These are phyloP conservation scores for Vollenhovia emeryi DNA, from an alignment of 1,140 invertebrate genomes.

Conservation along the genomic window DNA sequence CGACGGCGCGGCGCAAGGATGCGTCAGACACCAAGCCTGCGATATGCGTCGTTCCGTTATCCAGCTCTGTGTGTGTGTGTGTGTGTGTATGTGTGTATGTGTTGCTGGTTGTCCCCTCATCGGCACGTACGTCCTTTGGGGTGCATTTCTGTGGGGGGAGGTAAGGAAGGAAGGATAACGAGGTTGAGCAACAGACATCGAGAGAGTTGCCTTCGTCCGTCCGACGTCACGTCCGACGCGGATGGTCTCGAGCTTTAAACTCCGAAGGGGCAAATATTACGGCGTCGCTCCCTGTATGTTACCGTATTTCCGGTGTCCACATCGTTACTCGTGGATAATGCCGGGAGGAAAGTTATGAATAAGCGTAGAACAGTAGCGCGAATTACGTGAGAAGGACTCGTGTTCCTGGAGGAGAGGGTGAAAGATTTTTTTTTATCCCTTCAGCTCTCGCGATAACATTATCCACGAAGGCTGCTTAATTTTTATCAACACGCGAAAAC, in stretches of 20 bases:
- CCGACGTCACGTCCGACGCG: constrained; percentile 11
- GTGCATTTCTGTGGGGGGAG: not conserved
- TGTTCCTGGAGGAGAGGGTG: not conserved
- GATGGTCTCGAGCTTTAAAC: constrained; percentile 8
- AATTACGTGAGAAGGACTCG: not conserved
- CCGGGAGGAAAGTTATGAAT: not conserved
- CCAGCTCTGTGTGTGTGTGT: not conserved
- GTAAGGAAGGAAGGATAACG: not conserved
- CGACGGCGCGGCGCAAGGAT: not conserved
- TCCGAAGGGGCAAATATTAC: constrained; percentile 12
- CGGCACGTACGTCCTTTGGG: constrained; percentile 27
- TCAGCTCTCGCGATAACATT: too few relatives aligned
- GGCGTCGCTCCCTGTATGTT: not conserved
- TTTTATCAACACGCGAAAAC: too few relatives aligned
- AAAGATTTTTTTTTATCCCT: not conserved
- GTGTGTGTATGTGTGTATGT: too few relatives aligned
- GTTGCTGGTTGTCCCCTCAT: not conserved
- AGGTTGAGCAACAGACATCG: constrained; percentile 19
- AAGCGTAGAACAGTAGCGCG: not conserved
- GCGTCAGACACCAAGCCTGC: not conserved
- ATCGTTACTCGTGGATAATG: not conserved
- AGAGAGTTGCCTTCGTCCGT: constrained; percentile 20
- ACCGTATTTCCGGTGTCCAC: not conserved
- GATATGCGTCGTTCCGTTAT: constrained; percentile 25
- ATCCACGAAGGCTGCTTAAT: too few relatives aligned